Conservation (phyloP, 2,888 invertebrate species). For the Prosapia bicincta region DNA sequence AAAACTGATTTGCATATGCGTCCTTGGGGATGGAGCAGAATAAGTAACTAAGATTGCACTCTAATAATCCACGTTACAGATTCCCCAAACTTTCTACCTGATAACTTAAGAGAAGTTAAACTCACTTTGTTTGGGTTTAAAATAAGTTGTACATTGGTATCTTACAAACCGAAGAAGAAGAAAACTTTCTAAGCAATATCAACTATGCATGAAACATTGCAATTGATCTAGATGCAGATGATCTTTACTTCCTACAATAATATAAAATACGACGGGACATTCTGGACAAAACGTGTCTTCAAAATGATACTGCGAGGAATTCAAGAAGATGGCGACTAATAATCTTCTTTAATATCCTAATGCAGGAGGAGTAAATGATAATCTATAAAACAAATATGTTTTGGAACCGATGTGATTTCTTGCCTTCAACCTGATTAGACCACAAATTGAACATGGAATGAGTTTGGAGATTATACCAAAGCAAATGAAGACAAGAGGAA, state of each 20-base stretch:
- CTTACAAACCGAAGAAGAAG: not conserved
- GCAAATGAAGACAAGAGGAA: slow-evolving; percentile 3
- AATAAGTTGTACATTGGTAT: not conserved
- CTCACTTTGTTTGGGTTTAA: not conserved
- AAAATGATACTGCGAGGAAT: not conserved
- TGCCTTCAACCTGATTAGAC: not conserved
- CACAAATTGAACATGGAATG: not conserved
- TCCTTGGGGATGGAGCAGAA: not conserved
- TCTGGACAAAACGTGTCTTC: not conserved
- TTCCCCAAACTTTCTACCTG: not conserved
- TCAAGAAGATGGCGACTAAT: not conserved
- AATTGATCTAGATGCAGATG: not conserved
- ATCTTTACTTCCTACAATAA: slow-evolving; percentile 2
- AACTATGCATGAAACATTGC: not conserved
- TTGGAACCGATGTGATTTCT: not conserved
- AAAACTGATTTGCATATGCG: not conserved
- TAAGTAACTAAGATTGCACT: not conserved
- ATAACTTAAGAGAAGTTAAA: not conserved
- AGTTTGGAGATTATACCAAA: slow-evolving; percentile 3
- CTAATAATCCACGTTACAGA: not conserved
- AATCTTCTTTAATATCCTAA: not conserved
- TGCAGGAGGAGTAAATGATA: not conserved
- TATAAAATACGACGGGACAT: not conserved
- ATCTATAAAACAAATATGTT: slow-evolving; percentile 3
- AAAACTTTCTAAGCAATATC: not conserved